A percentile compares a stretch with the other conserved stretches of the same genome.
These are phyloP conservation scores for Tortricodes alternella DNA, from an alignment of 2,888 invertebrate species.

Conservation along the genomic window DNA sequence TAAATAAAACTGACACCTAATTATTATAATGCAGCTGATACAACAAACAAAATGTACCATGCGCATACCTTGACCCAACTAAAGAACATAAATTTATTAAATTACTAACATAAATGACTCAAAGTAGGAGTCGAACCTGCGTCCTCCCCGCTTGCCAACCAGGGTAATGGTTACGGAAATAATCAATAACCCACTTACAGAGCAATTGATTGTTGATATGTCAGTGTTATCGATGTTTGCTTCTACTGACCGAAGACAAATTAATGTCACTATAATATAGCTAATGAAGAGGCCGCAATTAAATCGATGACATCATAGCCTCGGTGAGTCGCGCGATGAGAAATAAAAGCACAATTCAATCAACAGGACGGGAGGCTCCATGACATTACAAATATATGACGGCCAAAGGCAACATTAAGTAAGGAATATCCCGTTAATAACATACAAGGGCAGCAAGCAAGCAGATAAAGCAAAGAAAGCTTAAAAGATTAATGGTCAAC, in stretches of 20 bases:
- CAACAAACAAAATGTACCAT: neutral
- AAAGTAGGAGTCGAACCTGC: slow-evolving; percentile 15
- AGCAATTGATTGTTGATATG: slow-evolving; percentile 53
- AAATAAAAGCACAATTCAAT: slow-evolving; percentile 75
- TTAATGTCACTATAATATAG: slow-evolving; percentile 58
- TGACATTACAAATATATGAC: slow-evolving; percentile 19
- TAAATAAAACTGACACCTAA: neutral
- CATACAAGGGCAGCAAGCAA: neutral
- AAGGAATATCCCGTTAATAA: no score
- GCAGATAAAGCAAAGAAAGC: neutral
- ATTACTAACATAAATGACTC: no score
- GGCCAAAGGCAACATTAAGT: neutral
- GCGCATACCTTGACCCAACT: neutral
- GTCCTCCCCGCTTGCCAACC: neutral
- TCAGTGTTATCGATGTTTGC: slow-evolving; percentile 44
- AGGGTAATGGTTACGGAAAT: slow-evolving; percentile 43
- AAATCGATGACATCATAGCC: slow-evolving; percentile 76
- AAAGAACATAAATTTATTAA: neutral
- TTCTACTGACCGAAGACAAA: slow-evolving; percentile 53
- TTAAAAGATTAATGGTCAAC: slow-evolving; percentile 13
- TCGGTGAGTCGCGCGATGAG: slow-evolving; percentile 61
- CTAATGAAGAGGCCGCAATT: slow-evolving; percentile 73
- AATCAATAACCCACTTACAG: slow-evolving; percentile 57
- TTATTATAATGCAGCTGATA: neutral
- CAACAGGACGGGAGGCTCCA: slow-evolving; percentile 49